These are phyloP conservation scores for Aurelia sp. DNA, from an alignment of 30 jellyfish, hydroid and myxozoan genomes.

Conservation along the genomic window DNA sequence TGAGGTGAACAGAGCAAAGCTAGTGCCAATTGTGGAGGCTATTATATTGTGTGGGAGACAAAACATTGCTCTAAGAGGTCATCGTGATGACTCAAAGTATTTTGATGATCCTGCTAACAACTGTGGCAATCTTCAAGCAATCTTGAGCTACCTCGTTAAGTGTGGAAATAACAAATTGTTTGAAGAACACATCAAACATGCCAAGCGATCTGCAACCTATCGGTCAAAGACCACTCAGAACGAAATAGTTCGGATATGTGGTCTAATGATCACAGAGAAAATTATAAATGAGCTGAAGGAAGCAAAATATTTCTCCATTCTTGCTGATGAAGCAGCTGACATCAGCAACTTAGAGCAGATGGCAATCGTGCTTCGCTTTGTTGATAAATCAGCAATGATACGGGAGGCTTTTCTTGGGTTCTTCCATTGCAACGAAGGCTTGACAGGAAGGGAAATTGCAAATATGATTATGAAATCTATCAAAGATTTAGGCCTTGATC, in stretches of 20 bases:
- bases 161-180: constrained; percentile 35
- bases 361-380: constrained; percentile 60
- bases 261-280: constrained; percentile 36
- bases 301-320: constrained; percentile 34
- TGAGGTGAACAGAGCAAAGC: constrained; percentile 31
- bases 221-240: constrained; percentile 78
- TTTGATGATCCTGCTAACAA: not conserved
- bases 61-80: constrained; percentile 62
- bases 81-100: constrained; percentile 36
- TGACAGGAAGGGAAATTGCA: constrained; percentile 64
- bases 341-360: constrained; percentile 1
- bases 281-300: constrained; percentile 11
- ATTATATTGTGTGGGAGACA: constrained; percentile 56
- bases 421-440: constrained; percentile 69
- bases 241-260: constrained; percentile 63
- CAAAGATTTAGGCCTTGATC: constrained; percentile 46
- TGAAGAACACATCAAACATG: constrained; percentile 33
- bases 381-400: constrained; percentile 27
- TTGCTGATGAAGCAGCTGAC: constrained; percentile 62
- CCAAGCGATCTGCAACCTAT: constrained; percentile 44
- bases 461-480: constrained; percentile 35
- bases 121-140: constrained; percentile 34
- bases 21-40: constrained; percentile 60
- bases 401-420: constrained; percentile 84
- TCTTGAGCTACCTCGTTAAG: constrained; percentile 7